phyloP scores from a whole-genome alignment of 2,888 invertebrate species.

The Labia minor region DNA sequence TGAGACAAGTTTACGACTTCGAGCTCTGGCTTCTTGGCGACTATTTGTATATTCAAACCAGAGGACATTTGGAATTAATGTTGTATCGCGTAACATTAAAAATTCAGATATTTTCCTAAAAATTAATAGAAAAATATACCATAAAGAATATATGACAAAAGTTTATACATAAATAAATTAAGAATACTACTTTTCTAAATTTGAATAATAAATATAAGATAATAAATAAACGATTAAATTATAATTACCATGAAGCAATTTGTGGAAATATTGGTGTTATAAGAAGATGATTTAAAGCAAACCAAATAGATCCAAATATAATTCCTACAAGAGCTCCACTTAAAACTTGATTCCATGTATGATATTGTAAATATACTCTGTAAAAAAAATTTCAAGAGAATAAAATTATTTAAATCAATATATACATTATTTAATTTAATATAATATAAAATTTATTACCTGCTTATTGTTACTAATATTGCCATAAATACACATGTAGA shows the following conservation, averaged over 20 bases:
- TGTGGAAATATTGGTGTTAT: conserved; percentile 77
- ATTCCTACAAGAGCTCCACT: conserved; percentile 66
- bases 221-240: too few species aligned
- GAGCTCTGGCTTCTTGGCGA: conserved; percentile 67
- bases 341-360: conserved; percentile 68
- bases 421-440: too few species aligned
- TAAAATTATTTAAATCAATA: too few species aligned
- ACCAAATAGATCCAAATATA: conserved; percentile 69
- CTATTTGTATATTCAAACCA: conserved; percentile 91
- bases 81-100: conserved; percentile 75
- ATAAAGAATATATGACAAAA: conserved; percentile 2
- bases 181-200: not conserved
- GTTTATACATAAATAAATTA: not conserved
- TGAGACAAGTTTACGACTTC: conserved; percentile 67
- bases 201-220: conserved; percentile 13
- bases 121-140: conserved; percentile 26
- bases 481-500: conserved; percentile 24
- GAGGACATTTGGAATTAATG: conserved; percentile 79
- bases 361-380: conserved; percentile 79
- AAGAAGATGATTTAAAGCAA: conserved; percentile 63
- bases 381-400: conserved; percentile 37
- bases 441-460: conserved; percentile 28
- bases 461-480: conserved; percentile 29
- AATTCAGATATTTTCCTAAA: conserved; percentile 75
- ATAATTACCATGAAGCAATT: conserved; percentile 65